Evolutionary conservation across 2,888 invertebrate species (phyloP).

Genomic region (Clostera curtula): DNA sequence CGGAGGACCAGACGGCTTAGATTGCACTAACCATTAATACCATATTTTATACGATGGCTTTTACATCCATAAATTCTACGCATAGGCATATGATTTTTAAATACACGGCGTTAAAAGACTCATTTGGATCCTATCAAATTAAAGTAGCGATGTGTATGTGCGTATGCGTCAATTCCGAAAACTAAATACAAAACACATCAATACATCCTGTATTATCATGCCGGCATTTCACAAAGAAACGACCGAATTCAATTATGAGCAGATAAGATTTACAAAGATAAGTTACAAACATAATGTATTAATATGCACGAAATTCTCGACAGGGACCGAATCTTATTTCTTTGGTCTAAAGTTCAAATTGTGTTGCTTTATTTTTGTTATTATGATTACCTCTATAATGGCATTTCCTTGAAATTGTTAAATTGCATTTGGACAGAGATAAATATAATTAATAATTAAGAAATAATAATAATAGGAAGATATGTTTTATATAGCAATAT

Average conservation of each 20-base stretch:
- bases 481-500: too few relatives aligned
- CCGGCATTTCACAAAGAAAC: constrained; percentile 9
- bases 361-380: not conserved
- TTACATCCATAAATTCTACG: too few relatives aligned
- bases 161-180: too few relatives aligned
- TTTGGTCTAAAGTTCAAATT: constrained; percentile 4
- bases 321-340: constrained; percentile 5
- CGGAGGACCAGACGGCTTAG: too few relatives aligned
- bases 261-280: constrained; percentile 18
- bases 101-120: too few relatives aligned
- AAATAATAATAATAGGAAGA: too few relatives aligned
- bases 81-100: too few relatives aligned
- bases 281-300: constrained; percentile 2
- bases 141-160: too few relatives aligned
- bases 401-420: constrained; percentile 18
- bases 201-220: constrained; percentile 2
- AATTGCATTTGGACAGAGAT: constrained; percentile 10
- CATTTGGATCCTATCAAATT: too few relatives aligned
- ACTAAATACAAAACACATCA: too few relatives aligned
- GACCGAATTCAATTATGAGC: constrained; percentile 13
- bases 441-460: not conserved
- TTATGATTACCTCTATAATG: constrained; percentile 1
- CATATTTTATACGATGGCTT: too few relatives aligned
- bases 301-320: not conserved
- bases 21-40: too few relatives aligned